These are phyloP conservation scores for Erannis defoliaria DNA, from an alignment of 2,888 invertebrate genomes.

Conservation along the genomic window DNA sequence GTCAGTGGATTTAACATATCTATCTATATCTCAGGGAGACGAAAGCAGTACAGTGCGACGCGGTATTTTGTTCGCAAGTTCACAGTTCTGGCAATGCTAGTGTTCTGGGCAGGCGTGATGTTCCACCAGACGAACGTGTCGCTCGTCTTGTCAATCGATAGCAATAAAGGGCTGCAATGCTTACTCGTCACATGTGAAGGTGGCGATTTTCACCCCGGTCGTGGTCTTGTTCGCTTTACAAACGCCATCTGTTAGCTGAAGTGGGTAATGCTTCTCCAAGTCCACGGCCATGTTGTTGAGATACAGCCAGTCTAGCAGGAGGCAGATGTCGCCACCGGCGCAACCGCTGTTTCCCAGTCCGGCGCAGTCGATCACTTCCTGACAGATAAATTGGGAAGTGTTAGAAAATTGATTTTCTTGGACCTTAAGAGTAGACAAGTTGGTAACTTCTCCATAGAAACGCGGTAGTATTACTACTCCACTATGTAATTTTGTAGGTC, in stretches of 20 bases:
- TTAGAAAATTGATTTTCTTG: not conserved
- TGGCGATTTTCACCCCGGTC: conserved; percentile 78
- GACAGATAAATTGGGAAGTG: conserved; percentile 36
- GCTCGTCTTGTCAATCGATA: not conserved
- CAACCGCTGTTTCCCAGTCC: conserved; percentile 91
- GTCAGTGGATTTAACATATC: too few species aligned
- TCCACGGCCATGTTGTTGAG: conserved; percentile 85
- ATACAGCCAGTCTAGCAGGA: conserved; percentile 91
- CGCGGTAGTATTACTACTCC: too few species aligned
- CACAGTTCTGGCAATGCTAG: too few species aligned
- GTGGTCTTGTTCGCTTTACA: conserved; percentile 75
- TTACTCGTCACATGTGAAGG: conserved; percentile 90
- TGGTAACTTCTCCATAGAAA: too few species aligned
- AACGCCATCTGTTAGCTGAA: conserved; percentile 77
- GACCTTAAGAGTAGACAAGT: too few species aligned
- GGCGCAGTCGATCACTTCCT: conserved; percentile 94
- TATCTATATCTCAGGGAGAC: too few species aligned
- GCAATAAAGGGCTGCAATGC: not conserved
- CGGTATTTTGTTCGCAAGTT: too few species aligned
- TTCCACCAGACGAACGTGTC: too few species aligned
- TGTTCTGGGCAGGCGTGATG: too few species aligned
- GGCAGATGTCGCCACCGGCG: conserved; percentile 93
- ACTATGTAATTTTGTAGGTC: too few species aligned
- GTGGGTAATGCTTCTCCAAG: conserved; percentile 88
- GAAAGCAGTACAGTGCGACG: too few species aligned